Conservation (phyloP, 2,113 vertebrate genomes). For the Crotalus helleri region DNA sequence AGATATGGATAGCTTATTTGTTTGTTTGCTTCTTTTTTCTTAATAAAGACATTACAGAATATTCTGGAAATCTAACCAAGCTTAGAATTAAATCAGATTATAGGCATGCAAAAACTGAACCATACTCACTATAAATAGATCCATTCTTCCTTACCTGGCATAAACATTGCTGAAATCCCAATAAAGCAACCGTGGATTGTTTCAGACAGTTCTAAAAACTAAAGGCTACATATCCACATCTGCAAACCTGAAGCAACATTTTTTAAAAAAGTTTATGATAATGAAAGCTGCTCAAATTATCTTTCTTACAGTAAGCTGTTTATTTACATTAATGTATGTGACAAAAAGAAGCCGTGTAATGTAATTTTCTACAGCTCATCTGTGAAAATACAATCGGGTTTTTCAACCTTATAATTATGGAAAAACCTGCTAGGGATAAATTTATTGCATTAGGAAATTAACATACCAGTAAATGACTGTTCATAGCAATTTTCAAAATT, state of each 20-base stretch:
- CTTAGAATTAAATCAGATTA: background rate
- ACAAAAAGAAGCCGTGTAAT: slow-evolving; percentile 45
- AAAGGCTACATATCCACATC: background rate
- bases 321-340: slow-evolving; percentile 57
- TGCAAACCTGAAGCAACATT: background rate
- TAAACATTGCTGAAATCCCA: background rate
- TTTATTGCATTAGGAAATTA: slow-evolving; percentile 59
- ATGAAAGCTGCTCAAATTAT: slow-evolving; percentile 33
- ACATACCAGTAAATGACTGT: slow-evolving; percentile 60
- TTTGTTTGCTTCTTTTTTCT: background rate
- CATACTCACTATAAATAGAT: background rate
- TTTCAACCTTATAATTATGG: slow-evolving; percentile 55
- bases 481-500: slow-evolving; percentile 57
- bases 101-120: background rate
- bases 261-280: slow-evolving; percentile 22
- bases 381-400: slow-evolving; percentile 59
- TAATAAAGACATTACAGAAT: background rate
- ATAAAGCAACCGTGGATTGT: background rate
- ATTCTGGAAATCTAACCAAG: background rate
- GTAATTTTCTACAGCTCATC: slow-evolving; percentile 57
- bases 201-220: background rate
- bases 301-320: slow-evolving; percentile 54
- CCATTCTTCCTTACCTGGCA: background rate
- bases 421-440: slow-evolving; percentile 58
- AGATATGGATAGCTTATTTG: background rate